These are phyloP conservation scores for Siderastrea radians DNA, from an alignment of 92 coral and sea anemone genomes.

Conservation along the genomic window DNA sequence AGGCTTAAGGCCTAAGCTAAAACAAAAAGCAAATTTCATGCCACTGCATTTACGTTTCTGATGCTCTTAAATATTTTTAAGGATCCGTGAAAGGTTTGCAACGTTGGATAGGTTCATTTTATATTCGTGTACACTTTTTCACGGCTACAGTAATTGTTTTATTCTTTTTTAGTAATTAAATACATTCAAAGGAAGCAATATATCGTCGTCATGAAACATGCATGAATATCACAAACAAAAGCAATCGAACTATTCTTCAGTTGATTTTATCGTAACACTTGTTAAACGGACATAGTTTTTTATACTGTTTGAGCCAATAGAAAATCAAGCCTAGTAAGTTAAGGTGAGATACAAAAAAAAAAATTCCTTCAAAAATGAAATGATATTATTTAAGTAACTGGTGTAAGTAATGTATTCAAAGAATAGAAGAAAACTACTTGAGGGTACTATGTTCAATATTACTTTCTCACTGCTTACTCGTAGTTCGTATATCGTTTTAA, in stretches of 20 bases:
- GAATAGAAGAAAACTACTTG: no score
- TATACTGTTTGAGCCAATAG: no score
- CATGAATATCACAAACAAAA: slow-evolving; percentile 24
- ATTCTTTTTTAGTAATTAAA: slow-evolving; percentile 3
- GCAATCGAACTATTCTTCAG: not conserved
- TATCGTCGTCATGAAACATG: slow-evolving; percentile 7
- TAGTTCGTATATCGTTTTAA: no score
- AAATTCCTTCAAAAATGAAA: no score
- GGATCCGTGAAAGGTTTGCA: not conserved
- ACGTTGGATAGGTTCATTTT: not conserved
- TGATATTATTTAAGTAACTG: no score
- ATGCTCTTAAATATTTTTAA: no score
- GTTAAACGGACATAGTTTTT: slow-evolving; percentile 8
- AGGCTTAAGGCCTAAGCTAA: not conserved
- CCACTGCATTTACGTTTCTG: no score
- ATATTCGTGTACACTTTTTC: slow-evolving; percentile 12
- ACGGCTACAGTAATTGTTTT: not conserved
- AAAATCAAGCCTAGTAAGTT: no score
- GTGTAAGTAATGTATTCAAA: no score
- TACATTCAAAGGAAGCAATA: slow-evolving; percentile 1
- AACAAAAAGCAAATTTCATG: not conserved
- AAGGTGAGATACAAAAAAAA: no score
- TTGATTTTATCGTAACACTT: slow-evolving; percentile 10
- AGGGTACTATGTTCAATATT: no score
- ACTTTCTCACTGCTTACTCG: no score